Evolutionary conservation across 2,113 vertebrate species (phyloP), one percentile per base, ranked within the genome.

Genomic region (Aepyceros melampus): DNA sequence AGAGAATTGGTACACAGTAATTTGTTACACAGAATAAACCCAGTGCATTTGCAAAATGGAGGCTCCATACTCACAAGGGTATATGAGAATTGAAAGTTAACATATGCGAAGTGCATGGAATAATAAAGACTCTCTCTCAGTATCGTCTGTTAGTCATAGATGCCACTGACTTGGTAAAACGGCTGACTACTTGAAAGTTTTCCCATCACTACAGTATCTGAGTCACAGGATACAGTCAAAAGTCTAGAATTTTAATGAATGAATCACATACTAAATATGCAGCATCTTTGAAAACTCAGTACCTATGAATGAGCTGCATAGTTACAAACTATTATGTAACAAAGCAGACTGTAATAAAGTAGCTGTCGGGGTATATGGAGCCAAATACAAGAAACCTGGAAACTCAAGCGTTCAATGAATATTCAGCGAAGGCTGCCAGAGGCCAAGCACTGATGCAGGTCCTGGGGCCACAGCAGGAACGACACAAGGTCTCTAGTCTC

Each of bases 201-300:
- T 88, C 71, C 87, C 67, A 78, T 84, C 76, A 27, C 19, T 74
- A 83, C 67, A 71, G 40, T 64, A 76, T 92, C 93, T 97, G 95
- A 95, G 85, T 97, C 87, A 85, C 27, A 76, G 87, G n/a, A 64
- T 43, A 21, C n/a, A 95, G 43, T 86, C 76, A 88, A 90, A 87
- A 94, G 94, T 91, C 85, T 92, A 95, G 60, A 88, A 92, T 92
- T 97, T 85, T 92, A 87, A 94, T 45, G 62, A 97, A 85, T 92
- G 91, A 97, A 87, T 97, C 89, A 94, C 51, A 88, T 33, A 21
- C 58, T 40, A 85, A 89, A 85, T 78, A 74, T n/a, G 21, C 31
- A 83, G 33, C 78, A 82, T 76, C 53, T 96, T 84, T 92, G 62
- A 43, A 86, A 89, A 87, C 40, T 14, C 40, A 21, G 49, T 36